These are phyloP conservation scores for Synchiropus splendidus DNA, from an alignment of 2,113 vertebrate genomes.

Conservation along the genomic window DNA sequence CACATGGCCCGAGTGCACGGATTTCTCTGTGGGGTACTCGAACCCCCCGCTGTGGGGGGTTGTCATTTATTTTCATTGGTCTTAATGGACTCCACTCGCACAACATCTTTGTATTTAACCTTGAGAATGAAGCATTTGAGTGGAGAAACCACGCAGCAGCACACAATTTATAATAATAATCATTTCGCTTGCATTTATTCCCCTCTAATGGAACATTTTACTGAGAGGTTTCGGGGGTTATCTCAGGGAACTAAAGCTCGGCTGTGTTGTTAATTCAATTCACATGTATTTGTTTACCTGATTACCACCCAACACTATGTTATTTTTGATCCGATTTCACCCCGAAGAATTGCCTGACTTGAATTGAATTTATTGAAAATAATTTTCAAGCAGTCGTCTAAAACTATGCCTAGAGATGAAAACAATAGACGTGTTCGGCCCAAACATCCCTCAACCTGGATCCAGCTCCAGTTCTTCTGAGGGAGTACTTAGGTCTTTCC, in stretches of 20 bases:
- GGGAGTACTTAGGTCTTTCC: too few relatives aligned
- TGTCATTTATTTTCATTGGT: slow-evolving; percentile 55
- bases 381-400: too few relatives aligned
- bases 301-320: too few relatives aligned
- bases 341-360: too few relatives aligned
- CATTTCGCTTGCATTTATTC: slow-evolving; percentile 19
- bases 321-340: too few relatives aligned
- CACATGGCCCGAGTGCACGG: slow-evolving; percentile 34
- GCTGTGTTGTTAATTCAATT: background rate
- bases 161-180: slow-evolving; percentile 27
- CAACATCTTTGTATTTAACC: slow-evolving; percentile 58
- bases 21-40: slow-evolving; percentile 44
- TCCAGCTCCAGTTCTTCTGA: too few relatives aligned
- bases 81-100: slow-evolving; percentile 52
- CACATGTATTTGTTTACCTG: background rate
- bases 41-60: slow-evolving; percentile 35
- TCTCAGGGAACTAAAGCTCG: too few relatives aligned
- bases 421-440: too few relatives aligned
- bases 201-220: slow-evolving; percentile 27
- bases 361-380: too few relatives aligned
- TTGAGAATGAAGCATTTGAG: slow-evolving; percentile 44
- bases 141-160: slow-evolving; percentile 8
- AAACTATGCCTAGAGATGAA: too few relatives aligned
- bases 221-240: background rate
- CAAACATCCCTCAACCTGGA: too few relatives aligned